Evolutionary conservation across 2,113 vertebrate genomes (phyloP).

Genomic region (Petaurus breviceps): DNA sequence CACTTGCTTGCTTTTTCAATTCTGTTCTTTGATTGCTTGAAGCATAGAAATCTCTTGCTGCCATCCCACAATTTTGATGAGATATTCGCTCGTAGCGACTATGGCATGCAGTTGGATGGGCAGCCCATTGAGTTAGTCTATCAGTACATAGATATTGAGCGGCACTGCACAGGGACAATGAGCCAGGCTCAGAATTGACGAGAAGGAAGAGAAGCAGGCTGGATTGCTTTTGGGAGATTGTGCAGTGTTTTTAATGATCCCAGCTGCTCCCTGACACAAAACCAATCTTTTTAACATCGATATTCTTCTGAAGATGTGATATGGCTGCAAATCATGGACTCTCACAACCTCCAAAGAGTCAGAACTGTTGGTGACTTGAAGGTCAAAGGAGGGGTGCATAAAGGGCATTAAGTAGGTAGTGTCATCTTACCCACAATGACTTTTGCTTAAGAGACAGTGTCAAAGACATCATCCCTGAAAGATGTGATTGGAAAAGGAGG

Average conservation of each 20-base stretch:
- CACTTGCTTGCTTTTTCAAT: constrained; percentile 73
- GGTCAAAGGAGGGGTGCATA: neutral
- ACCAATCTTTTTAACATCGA: neutral
- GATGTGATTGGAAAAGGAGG: neutral
- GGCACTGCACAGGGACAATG: neutral
- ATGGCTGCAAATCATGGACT: neutral
- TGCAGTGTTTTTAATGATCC: neutral
- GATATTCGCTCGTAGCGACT: constrained; percentile 58
- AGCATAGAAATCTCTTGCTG: constrained; percentile 73
- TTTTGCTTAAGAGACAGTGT: neutral
- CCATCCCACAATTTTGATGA: constrained; percentile 75
- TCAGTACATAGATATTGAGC: neutral
- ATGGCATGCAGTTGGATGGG: neutral
- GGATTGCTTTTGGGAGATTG: neutral
- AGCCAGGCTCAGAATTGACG: neutral
- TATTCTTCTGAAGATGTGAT: neutral
- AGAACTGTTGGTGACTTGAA: neutral
- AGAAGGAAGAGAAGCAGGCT: neutral
- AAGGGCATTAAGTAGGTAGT: neutral
- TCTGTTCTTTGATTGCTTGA: constrained; percentile 72
- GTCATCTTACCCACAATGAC: neutral
- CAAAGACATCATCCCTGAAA: neutral
- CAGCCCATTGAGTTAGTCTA: neutral
- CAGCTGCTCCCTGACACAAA: neutral
- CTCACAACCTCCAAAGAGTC: neutral